These are phyloP conservation scores for Leptodactylus fuscus DNA, from an alignment of 2,113 vertebrate species.

Conservation along the genomic window DNA sequence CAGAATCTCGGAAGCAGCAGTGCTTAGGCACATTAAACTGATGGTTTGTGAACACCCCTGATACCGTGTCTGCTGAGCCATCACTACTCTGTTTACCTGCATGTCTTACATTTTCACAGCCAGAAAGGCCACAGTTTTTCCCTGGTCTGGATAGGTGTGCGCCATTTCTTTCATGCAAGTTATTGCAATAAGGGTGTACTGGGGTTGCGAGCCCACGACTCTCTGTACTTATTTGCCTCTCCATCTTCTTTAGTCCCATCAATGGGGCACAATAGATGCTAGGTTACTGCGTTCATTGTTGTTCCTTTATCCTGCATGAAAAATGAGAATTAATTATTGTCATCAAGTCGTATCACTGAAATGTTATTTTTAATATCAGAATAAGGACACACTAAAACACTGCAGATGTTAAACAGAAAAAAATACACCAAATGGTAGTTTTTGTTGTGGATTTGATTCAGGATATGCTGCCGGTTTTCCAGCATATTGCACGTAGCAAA, in stretches of 20 bases:
- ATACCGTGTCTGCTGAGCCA: neutral
- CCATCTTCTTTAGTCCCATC: conserved; percentile 34
- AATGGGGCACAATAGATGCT: conserved; percentile 5
- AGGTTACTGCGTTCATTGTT: conserved; percentile 56
- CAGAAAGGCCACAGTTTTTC: conserved; percentile 29
- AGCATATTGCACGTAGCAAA: no score
- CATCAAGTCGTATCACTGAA: no score
- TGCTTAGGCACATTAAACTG: conserved; percentile 18
- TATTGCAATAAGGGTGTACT: neutral
- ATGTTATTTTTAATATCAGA: no score
- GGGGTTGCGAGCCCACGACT: neutral
- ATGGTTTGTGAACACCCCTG: neutral
- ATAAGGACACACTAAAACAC: no score
- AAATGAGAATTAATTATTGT: neutral
- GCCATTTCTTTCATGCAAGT: conserved; percentile 7
- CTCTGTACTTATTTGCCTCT: conserved; percentile 2
- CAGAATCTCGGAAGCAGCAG: neutral
- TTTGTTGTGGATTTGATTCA: no score
- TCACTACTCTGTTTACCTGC: neutral
- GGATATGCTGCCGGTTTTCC: no score
- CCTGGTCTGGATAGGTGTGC: neutral
- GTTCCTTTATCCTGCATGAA: conserved; percentile 4
- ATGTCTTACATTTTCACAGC: neutral
- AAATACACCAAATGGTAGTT: no score
- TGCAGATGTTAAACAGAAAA: no score